These are phyloP conservation scores for Nanorana parkeri DNA, from an alignment of 2,113 vertebrate species.

Conservation along the genomic window DNA sequence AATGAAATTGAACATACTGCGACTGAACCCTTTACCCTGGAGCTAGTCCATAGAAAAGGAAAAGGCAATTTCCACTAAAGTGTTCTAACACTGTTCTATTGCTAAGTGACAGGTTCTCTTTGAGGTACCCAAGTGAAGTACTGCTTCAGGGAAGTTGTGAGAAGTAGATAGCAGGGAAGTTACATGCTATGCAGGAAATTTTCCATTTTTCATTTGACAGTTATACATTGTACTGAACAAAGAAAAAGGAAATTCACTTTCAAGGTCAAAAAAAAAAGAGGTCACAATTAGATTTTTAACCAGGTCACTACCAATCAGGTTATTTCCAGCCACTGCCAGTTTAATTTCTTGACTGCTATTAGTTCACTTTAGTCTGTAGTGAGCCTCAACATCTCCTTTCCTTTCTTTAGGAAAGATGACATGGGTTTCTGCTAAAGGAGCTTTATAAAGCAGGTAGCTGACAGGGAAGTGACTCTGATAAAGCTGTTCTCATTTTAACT, in stretches of 20 bases:
- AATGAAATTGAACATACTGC: too few species aligned
- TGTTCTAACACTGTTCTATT: too few species aligned
- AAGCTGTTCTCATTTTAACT: conserved; percentile 32
- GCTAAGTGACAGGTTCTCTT: too few species aligned
- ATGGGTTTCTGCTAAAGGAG: conserved; percentile 27
- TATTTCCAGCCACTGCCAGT: conserved; percentile 14
- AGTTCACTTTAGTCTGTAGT: conserved; percentile 23
- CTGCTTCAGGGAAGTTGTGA: too few species aligned
- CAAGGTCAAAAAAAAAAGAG: conserved; percentile 17
- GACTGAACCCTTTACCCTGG: too few species aligned
- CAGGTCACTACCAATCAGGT: conserved; percentile 15
- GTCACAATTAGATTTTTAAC: neutral
- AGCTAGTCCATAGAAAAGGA: too few species aligned
- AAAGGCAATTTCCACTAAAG: too few species aligned
- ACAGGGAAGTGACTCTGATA: conserved; percentile 38
- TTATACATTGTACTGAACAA: neutral
- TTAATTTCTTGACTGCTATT: conserved; percentile 25
- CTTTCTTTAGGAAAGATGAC: conserved; percentile 34
- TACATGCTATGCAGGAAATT: neutral
- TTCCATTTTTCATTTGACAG: neutral
- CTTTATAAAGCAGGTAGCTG: conserved; percentile 48
- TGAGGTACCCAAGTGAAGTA: too few species aligned
- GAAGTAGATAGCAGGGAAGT: neutral
- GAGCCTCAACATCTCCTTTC: neutral
- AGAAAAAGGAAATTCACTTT: neutral